Evolutionary conservation across 2,888 invertebrate species (phyloP).

Genomic region (Seira ritae): DNA sequence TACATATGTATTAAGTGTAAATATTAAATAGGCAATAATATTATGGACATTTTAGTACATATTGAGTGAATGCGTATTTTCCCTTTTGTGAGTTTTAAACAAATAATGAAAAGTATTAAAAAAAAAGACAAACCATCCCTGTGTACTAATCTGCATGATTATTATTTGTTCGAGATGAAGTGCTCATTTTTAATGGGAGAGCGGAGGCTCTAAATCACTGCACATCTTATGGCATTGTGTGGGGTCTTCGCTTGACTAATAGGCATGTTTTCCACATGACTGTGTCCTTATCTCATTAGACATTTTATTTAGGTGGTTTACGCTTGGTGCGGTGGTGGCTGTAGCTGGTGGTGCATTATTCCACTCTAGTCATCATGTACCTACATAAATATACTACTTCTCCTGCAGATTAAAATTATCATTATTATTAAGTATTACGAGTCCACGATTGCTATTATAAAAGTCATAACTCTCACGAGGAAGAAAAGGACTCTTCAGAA

Average conservation of each 20-base stretch:
- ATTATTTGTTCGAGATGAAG: neutral
- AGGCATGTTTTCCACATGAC: slow-evolving; percentile 48
- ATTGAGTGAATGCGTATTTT: too few relatives aligned
- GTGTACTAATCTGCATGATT: too few relatives aligned
- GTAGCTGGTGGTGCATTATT: too few relatives aligned
- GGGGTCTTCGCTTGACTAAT: slow-evolving; percentile 59
- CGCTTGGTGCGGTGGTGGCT: too few relatives aligned
- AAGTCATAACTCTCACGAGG: neutral
- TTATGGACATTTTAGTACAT: too few relatives aligned
- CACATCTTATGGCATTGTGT: slow-evolving; percentile 44
- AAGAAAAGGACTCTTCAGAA: neutral
- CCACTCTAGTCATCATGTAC: too few relatives aligned
- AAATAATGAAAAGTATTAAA: neutral
- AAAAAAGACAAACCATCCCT: neutral
- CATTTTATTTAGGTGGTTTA: neutral
- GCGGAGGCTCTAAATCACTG: slow-evolving; percentile 47
- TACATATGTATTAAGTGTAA: too few relatives aligned
- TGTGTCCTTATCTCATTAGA: slow-evolving; percentile 24
- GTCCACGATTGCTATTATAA: neutral
- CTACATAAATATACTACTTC: too few relatives aligned
- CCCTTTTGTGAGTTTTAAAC: too few relatives aligned
- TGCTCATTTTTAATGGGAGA: slow-evolving; percentile 38
- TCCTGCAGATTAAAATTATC: neutral
- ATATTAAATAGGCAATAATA: too few relatives aligned
- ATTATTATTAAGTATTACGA: slow-evolving; percentile 26